phyloP scores from a whole-genome alignment of 1,140 invertebrate genomes.

The Drosophila auraria region DNA sequence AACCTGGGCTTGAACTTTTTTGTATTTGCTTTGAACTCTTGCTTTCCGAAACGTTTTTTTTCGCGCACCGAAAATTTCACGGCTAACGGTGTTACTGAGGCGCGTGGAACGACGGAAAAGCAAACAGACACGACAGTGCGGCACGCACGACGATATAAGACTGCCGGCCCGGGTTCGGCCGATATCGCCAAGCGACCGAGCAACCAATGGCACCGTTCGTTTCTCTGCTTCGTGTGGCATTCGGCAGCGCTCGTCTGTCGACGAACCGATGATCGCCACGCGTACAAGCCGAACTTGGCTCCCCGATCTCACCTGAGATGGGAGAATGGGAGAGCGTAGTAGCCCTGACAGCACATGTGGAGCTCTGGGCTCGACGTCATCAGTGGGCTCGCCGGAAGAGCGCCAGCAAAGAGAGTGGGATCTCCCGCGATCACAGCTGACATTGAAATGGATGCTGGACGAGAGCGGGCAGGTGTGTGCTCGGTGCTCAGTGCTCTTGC shows the following conservation, averaged over 20 bases:
- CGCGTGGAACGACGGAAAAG: constrained; percentile 26
- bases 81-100: constrained; percentile 32
- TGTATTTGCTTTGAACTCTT: constrained; percentile 42
- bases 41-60: constrained; percentile 38
- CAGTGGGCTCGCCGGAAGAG: constrained; percentile 15
- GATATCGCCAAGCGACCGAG: constrained; percentile 20
- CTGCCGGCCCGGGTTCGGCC: constrained; percentile 26
- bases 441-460: constrained; percentile 23
- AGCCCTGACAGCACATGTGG: constrained; percentile 21
- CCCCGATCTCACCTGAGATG: constrained; percentile 22
- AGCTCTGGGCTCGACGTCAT: neutral
- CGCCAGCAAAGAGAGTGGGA: neutral
- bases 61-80: constrained; percentile 36
- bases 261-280: constrained; percentile 70
- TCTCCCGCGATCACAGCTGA: constrained; percentile 18
- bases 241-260: constrained; percentile 15
- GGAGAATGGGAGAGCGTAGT: neutral
- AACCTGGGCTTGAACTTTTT: constrained; percentile 24
- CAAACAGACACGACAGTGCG: constrained; percentile 38
- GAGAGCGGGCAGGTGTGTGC: constrained; percentile 19
- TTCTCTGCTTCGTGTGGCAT: neutral
- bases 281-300: constrained; percentile 39
- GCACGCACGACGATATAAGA: constrained; percentile 52
- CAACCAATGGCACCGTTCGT: constrained; percentile 19
- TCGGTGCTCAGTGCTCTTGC: too few relatives aligned